These are phyloP conservation scores for Troides oblongomaculatus DNA, from an alignment of 2,888 invertebrate species.

Conservation along the genomic window DNA sequence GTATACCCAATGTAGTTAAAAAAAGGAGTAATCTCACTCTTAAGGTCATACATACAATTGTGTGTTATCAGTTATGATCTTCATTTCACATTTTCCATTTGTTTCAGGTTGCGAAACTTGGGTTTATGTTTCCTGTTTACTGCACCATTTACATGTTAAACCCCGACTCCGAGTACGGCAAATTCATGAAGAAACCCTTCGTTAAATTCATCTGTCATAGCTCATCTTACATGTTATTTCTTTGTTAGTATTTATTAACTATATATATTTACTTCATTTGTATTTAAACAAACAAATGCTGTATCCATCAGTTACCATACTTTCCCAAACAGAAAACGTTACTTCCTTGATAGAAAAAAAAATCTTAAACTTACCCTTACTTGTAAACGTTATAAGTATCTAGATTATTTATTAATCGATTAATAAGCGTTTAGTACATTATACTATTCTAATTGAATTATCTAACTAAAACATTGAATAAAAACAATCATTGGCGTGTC, in stretches of 20 bases:
- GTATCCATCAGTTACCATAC: too few species aligned
- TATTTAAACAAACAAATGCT: too few species aligned
- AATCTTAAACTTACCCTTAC: not conserved
- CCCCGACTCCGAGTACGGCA: constrained; percentile 92
- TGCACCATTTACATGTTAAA: constrained; percentile 95
- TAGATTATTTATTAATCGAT: too few species aligned
- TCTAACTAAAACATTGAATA: not conserved
- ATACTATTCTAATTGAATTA: not conserved
- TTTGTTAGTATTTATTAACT: constrained; percentile 85
- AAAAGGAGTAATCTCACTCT: too few species aligned
- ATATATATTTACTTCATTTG: too few species aligned
- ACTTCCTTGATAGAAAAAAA: not conserved
- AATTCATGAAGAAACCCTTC: constrained; percentile 97
- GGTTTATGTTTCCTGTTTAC: constrained; percentile 95
- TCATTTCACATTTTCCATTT: constrained; percentile 1
- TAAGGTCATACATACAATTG: too few species aligned
- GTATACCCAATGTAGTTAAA: too few species aligned
- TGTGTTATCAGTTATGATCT: too few species aligned
- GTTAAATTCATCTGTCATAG: constrained; percentile 99
- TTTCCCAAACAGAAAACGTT: not conserved
- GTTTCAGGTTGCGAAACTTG: constrained; percentile 90
- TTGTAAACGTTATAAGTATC: too few species aligned
- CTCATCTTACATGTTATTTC: constrained; percentile 95
- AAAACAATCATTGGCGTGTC: not conserved
- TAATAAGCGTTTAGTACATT: too few species aligned